phyloP scores from a whole-genome alignment of 2,113 vertebrate species.

The Agapornis roseicollis region DNA sequence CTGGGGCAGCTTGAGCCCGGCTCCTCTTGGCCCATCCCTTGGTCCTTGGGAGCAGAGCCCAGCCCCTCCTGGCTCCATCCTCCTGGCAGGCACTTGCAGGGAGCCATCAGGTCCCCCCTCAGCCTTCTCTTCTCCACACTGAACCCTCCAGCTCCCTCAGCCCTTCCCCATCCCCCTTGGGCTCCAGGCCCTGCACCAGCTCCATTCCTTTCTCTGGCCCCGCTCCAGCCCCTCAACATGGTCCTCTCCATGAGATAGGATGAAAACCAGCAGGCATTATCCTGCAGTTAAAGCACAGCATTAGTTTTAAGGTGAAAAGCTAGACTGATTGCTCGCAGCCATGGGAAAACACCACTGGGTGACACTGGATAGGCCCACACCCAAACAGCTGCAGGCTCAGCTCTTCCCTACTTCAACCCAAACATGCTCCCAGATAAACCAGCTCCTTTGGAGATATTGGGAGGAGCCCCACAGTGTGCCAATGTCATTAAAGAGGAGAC shows the following conservation, averaged over 20 bases:
- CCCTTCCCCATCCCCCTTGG: neutral
- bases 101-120: too few relatives aligned
- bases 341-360: accelerated
- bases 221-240: neutral
- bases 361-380: accelerated
- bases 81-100: too few relatives aligned
- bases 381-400: neutral
- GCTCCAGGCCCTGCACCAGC: neutral
- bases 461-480: neutral
- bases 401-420: neutral
- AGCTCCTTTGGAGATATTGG: neutral
- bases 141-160: neutral
- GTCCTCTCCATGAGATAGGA: neutral
- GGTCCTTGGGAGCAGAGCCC: too few relatives aligned
- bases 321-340: neutral
- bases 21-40: too few relatives aligned
- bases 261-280: neutral
- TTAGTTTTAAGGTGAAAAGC: neutral
- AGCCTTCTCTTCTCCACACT: too few relatives aligned
- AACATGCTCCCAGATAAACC: neutral
- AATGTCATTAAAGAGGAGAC: neutral
- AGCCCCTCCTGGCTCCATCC: too few relatives aligned
- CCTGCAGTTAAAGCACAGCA: neutral
- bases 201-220: neutral
- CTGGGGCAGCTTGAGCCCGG: too few relatives aligned